Conservation (phyloP, 30 jellyfish, hydroid and myxozoan genomes). For the Pseudorhiza aurosa region DNA sequence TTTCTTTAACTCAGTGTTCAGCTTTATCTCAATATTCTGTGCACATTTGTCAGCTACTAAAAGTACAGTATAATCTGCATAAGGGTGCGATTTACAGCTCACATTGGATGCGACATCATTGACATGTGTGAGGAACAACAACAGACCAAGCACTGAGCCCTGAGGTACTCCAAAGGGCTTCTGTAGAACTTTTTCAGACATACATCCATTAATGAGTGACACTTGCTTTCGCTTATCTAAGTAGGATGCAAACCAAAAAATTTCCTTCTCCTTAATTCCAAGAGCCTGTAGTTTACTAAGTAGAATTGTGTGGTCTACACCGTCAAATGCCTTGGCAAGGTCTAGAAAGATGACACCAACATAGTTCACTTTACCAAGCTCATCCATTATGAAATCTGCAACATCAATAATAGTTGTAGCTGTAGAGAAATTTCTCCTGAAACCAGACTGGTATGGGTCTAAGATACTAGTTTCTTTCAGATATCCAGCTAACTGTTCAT, state of each 20-base stretch:
- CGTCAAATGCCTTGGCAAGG: slow-evolving; percentile 19
- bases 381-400: slow-evolving; percentile 21
- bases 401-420: slow-evolving; percentile 31
- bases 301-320: slow-evolving; percentile 20
- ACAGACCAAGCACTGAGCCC: too few species aligned
- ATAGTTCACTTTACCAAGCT: slow-evolving; percentile 32
- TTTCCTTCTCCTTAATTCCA: slow-evolving; percentile 16
- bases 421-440: slow-evolving; percentile 32
- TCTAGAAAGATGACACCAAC: slow-evolving; percentile 33
- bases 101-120: slow-evolving; percentile 10
- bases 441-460: slow-evolving; percentile 38
- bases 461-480: slow-evolving; percentile 1
- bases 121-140: not conserved
- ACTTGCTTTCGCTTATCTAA: slow-evolving; percentile 15
- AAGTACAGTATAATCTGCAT: slow-evolving; percentile 18
- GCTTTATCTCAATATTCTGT: too few species aligned
- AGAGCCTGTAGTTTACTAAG: not conserved
- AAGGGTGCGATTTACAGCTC: slow-evolving; percentile 11
- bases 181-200: slow-evolving; percentile 3
- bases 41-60: slow-evolving; percentile 20
- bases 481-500: slow-evolving; percentile 1
- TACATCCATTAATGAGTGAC: not conserved
- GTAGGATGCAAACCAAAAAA: slow-evolving; percentile 38
- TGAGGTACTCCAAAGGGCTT: slow-evolving; percentile 4
- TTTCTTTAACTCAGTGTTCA: too few species aligned